Evolutionary conservation across 2,888 invertebrate species (phyloP), one percentile per base, ranked within the genome.

Genomic region (Ophraella communa): DNA sequence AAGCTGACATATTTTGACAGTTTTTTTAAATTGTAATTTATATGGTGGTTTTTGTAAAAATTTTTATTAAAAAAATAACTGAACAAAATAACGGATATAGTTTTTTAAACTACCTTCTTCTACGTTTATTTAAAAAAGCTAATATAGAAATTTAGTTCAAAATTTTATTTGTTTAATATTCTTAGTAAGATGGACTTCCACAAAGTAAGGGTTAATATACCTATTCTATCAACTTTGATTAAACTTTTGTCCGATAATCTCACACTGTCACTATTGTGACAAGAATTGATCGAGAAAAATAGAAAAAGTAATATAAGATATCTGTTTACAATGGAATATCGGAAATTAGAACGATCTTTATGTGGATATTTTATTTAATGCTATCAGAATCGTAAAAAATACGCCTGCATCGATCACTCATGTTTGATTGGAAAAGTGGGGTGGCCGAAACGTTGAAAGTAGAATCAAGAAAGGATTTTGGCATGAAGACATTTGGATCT

Each of bases 381-480:
- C 42, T 18, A 18, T 42, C 8, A 17, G 18, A 14, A 17, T 23
- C 11, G 23, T 47, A 18, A 20, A 45, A n/a, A 45, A 47, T 23
- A 47, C n/a, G 11, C 11, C 47, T 23, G 21, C 47, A 47, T 47
- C 47, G 47, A 47, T 47, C 47, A 47, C 47, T 47, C 21, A 23
- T 47, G 20, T 23, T n/a, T 21, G 23, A 47, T 47, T n/a, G 47
- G 14, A 47, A 47, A 47, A 47, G 10, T 47, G 23, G 21, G 47
- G 21, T 47, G 23, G 7, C 23, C 4, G 21, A 5, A 23, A 47
- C 14, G n/a, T 21, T 47, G 21, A 47, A 47, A 47, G 23, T 47
- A n/a, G 23, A 47, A 47, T 23, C 21, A 47, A 47, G 47, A 4
- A 4, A 21, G 47, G 47, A 47, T 47, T 47, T 47, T 10, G 23